Base-by-base conservation (phyloP, 2,797 vertebrate species). In the Eupleurogrammus muticus region DNA sequence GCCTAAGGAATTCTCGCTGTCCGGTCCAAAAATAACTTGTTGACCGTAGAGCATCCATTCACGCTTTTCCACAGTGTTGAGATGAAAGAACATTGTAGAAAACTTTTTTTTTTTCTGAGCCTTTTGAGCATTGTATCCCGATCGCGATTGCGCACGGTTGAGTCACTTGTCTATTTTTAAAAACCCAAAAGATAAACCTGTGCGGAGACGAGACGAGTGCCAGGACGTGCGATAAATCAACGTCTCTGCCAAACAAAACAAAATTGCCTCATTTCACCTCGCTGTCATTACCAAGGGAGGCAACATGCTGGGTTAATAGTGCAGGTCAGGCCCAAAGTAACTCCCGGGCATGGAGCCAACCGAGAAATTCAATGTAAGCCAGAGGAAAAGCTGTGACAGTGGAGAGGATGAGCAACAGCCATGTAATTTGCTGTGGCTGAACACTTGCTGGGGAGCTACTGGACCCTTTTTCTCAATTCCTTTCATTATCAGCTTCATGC, bases 221-320 rank as follows among this genome's bases (percentile, higher is more conserved):
- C 69, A 77, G 47, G 4, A 61, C 2, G 2, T 56, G 38, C 5
- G 1, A 73, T 59, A 58, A 65, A 75, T 81, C 56, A 68, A 44
- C 35, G 40, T 57, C 17, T 70, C 68, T 77, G 73, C 59, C 71
- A 73, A 58, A 24, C 59, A 57, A 78, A 81, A 66, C 16, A 53
- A 77, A 81, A 70, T 53, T 53, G 48, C 28, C 54, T 79, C 20
- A 40, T 86, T 87, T 83, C 55, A 85, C 60, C 75, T 81, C 6
- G 62, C 76, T 78, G 67, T 78, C 58, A 74, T 79, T 72, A 66
- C 28, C 58, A 60, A 58, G 23, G 24, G 46, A 72, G 60, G 46
- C 50, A 42, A 85, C 70, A 72, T 13, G 13, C n/a, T 40, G 42
- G 70, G 73, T 79, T 84, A 85, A 88, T 75, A 56, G 65, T 57